Percentiles rank a stretch among this genome's conserved stretches.
Conservation (phyloP, 2,113 vertebrate species). For the Microcebus griseorufus region DNA sequence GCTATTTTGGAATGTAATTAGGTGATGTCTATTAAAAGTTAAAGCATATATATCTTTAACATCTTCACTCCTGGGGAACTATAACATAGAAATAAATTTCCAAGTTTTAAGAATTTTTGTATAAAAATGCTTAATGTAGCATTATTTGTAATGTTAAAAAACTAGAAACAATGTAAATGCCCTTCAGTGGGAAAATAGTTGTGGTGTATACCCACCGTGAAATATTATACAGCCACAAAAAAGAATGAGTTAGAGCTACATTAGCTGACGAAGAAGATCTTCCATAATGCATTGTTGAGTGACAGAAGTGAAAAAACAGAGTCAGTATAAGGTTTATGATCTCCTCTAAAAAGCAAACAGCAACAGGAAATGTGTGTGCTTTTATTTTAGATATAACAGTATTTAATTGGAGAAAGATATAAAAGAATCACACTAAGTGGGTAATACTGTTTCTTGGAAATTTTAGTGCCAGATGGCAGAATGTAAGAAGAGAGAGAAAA, state of each 20-base stretch:
- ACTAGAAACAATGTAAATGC: background rate
- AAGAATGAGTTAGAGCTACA: background rate
- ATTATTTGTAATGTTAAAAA: background rate
- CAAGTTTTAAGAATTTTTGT: background rate
- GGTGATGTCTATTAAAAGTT: background rate
- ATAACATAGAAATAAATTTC: background rate
- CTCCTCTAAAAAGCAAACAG: background rate
- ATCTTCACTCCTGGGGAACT: background rate
- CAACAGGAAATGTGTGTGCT: background rate
- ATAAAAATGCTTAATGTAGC: background rate
- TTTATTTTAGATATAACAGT: background rate
- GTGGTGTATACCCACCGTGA: background rate
- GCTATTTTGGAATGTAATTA: background rate
- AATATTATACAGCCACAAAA: background rate
- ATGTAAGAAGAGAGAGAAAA: background rate
- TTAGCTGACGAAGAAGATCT: background rate
- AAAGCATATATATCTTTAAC: background rate
- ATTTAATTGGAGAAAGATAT: background rate
- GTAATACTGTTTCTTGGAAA: background rate
- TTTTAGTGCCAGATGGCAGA: background rate
- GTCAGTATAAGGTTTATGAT: background rate
- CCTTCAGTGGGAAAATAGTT: background rate
- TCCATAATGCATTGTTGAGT: background rate
- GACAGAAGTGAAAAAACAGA: background rate
- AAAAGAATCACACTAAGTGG: background rate